These are phyloP conservation scores for Penaeus vannamei DNA, from an alignment of 1,140 invertebrate genomes.

Conservation along the genomic window DNA sequence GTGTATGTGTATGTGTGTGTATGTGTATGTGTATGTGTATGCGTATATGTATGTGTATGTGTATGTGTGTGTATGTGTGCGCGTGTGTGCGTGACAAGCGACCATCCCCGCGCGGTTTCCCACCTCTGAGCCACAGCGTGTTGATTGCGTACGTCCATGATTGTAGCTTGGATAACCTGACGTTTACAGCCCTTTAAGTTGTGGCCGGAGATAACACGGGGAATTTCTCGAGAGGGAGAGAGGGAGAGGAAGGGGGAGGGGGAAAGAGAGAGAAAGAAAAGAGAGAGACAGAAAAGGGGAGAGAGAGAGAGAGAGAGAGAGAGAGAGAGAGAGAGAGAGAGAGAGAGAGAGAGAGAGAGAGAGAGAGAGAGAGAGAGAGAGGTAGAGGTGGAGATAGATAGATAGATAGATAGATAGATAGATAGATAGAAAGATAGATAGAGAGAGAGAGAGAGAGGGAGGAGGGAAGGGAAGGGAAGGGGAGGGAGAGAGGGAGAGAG, in stretches of 20 bases:
- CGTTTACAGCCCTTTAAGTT: too few relatives aligned
- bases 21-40: conserved; percentile 27
- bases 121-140: conserved; percentile 31
- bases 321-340: too few relatives aligned
- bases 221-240: too few relatives aligned
- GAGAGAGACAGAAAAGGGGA: too few relatives aligned
- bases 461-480: not conserved
- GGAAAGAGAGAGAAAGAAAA: too few relatives aligned
- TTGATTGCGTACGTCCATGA: not conserved
- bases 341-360: too few relatives aligned
- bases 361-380: too few relatives aligned
- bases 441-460: not conserved
- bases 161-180: too few relatives aligned
- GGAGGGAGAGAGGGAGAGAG: not conserved
- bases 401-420: not conserved
- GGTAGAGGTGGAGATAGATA: too few relatives aligned
- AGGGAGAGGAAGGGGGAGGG: too few relatives aligned
- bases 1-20: conserved; percentile 19
- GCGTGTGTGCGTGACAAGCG: not conserved
- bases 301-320: too few relatives aligned
- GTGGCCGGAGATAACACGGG: too few relatives aligned
- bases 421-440: not conserved
- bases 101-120: not conserved
- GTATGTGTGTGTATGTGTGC: conserved; percentile 16
- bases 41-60: conserved; percentile 20